phyloP scores from a whole-genome alignment of 2,888 invertebrate species.

The Itoplectis maculator region DNA sequence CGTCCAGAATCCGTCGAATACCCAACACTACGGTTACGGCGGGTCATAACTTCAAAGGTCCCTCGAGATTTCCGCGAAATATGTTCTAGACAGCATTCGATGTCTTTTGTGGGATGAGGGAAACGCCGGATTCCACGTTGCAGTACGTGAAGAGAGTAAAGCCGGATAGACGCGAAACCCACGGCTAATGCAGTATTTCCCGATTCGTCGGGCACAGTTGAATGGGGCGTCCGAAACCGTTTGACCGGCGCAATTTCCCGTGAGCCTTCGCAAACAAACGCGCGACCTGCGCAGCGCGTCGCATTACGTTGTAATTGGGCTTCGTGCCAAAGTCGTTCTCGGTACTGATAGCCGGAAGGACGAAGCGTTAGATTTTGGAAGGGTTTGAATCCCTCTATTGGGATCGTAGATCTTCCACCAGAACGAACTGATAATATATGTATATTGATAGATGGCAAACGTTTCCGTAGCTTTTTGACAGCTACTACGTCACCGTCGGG shows the following conservation, averaged over 20 bases:
- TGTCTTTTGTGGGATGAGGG: no score
- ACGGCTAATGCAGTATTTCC: no score
- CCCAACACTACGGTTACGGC: background rate
- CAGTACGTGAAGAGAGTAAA: no score
- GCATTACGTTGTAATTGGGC: slow-evolving; percentile 1
- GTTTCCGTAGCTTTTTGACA: background rate
- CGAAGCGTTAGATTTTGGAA: background rate
- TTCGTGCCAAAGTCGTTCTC: background rate
- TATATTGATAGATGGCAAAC: slow-evolving; percentile 3
- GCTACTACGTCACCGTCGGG: background rate
- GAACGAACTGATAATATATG: background rate
- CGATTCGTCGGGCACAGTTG: no score
- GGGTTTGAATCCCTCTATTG: background rate
- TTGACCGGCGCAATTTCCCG: background rate
- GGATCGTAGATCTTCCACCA: background rate
- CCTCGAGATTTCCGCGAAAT: background rate
- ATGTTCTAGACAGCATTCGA: background rate
- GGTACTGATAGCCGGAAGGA: background rate
- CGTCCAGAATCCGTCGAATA: background rate
- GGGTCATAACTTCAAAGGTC: background rate
- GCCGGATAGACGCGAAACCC: no score
- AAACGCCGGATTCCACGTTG: no score
- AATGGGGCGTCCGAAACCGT: background rate
- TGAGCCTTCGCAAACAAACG: background rate
- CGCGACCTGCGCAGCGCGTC: background rate